Evolutionary conservation across 2,888 invertebrate genomes (phyloP), one percentile per base, ranked within the genome.

Genomic region (Idaea dimidiata): DNA sequence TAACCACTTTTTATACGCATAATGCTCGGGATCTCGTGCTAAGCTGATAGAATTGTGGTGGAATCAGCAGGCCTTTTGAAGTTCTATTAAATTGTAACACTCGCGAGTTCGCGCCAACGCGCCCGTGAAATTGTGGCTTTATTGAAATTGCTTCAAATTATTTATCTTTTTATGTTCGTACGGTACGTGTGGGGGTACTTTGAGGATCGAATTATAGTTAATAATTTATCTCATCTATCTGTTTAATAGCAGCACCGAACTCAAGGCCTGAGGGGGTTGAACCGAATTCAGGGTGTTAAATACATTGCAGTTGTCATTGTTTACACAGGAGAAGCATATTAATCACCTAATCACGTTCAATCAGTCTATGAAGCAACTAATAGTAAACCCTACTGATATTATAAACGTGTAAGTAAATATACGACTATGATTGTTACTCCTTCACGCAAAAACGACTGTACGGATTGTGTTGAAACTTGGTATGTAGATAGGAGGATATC

Each of bases 1-100:
- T 91, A 91, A 91, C 91, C 88, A 84, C 89, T 89, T 90, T 91
- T 91, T 90, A 88, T 90, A 89, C 89, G 88, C 89, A 89, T 91
- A 91, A 91, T 90, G 86, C 88, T 75, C 79, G 84, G 88, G 88
- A 89, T 89, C 88, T 84, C 86, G 81, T 83, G 87, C 89, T 91
- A 91, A 91, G 91, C 91, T 91, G 91, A 91, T 91, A 89, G 91
- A 91, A 91, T 91, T 91, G 91, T 88, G 90, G 87, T 79, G 84
- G 89, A 88, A 89, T 90, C 90, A 88, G 85, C 88, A 87, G 87
- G 86, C 89, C 91, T 87, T 91, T 91, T 91, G 90, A 91, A 90
- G 84, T 91, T 90, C 89, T 91, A 91, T 91, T 91, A 91, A 90
- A 91, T 91, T 87, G 90, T 88, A 89, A 85, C 89, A 89, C 84